Base-by-base conservation (phyloP, 2,113 vertebrate genomes). In the Festucalex cinctus region DNA sequence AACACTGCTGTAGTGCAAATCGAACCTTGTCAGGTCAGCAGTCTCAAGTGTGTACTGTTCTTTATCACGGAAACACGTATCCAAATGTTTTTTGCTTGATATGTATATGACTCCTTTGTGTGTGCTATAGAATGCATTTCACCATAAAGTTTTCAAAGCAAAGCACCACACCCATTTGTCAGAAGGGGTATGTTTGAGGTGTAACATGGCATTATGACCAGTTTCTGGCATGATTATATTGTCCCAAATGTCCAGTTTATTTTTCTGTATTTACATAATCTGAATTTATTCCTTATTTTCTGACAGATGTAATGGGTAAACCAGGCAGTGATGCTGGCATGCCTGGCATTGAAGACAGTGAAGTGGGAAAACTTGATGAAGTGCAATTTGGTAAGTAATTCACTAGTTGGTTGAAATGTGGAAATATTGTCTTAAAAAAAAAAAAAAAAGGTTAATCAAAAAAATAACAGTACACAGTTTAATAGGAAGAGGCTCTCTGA, bases 301-400 rank as follows among this genome's bases (percentile, higher is more conserved):
- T 75, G 77, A 46, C 87, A 83, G 82, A 93, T 86, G 95, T 95
- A 63, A 90, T 94, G 85, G 88, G 90, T 19, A 97, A 98, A 74
- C 83, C 89, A 64, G 94, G 91, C 77, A 94, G 94, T 86, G 97
- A 99, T 76, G 97, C 96, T 68, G 97, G 97, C 66, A 98, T 99
- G 97, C 97, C 97, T 69, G 97, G 94, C 64, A 94, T 99, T 88
- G 97, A 99, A 86, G 96, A 98, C 85, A 96, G 95, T 48, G 95
- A 95, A 72, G 92, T 94, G 68, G 94, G 92, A 43, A 98, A 98
- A 88, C 88, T 83, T 3, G 94, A 96, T 7, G 94, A 95, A 24
- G 75, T 89, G 64, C 94, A 94, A 39, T 93, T 93, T 76, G 93
- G 97, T 98, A 66, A 89, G 89, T 41, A 41, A 20, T 22, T 24